Evolutionary conservation across 2,113 vertebrate species (phyloP).

Genomic region (Aplodontia rufa): DNA sequence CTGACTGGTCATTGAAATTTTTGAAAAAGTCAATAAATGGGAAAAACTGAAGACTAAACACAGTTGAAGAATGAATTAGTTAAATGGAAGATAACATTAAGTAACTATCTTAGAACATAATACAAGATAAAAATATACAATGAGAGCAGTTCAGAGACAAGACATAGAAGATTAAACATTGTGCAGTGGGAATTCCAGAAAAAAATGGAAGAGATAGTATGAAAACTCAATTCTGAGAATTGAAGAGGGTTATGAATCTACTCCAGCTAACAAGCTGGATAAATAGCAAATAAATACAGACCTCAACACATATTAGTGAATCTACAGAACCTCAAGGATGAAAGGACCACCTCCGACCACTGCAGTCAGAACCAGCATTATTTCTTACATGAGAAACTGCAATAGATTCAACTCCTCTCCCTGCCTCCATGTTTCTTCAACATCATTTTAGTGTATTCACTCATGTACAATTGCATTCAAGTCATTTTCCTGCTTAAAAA

Average conservation of each 20-base stretch:
- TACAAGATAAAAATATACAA: not conserved
- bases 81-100: not conserved
- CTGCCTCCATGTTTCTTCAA: not conserved
- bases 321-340: not conserved
- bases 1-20: not conserved
- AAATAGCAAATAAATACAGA: not conserved
- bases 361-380: not conserved
- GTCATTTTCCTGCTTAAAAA: conserved; percentile 24
- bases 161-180: not conserved
- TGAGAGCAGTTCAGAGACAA: not conserved
- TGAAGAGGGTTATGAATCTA: not conserved
- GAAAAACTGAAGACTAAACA: not conserved
- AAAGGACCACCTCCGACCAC: not conserved
- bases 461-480: not conserved
- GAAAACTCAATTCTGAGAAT: not conserved
- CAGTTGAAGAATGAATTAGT: not conserved
- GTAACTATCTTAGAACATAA: not conserved
- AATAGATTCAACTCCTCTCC: not conserved
- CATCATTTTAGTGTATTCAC: not conserved
- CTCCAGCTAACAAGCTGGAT: not conserved
- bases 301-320: not conserved
- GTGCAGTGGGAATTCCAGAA: not conserved
- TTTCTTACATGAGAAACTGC: not conserved
- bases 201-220: not conserved
- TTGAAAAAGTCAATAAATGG: not conserved